phyloP scores from a whole-genome alignment of 2,888 invertebrate species.

The Drosophila peninsularis region DNA sequence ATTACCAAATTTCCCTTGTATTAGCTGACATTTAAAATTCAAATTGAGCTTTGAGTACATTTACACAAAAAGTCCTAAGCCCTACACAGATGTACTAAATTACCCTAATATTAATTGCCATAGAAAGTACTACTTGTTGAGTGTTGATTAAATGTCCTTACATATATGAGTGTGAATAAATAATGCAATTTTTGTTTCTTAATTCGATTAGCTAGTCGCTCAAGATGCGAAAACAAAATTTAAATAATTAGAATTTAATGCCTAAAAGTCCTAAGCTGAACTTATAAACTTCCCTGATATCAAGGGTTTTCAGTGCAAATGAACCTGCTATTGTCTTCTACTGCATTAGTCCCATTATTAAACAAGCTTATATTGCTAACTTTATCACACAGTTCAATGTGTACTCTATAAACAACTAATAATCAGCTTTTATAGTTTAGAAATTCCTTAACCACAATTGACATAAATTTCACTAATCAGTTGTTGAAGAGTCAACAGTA shows the following conservation, averaged over 20 bases:
- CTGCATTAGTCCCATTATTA: neutral
- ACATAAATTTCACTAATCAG: conserved; percentile 4
- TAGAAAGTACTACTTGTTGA: neutral
- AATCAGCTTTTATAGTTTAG: neutral
- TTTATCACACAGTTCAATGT: neutral
- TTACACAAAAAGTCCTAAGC: neutral
- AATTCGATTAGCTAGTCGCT: neutral
- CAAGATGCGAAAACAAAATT: too few relatives aligned
- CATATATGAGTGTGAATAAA: neutral
- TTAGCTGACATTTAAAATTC: neutral
- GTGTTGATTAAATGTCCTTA: neutral
- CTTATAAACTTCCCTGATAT: neutral
- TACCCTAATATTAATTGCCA: neutral
- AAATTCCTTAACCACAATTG: neutral
- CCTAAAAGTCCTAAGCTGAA: neutral
- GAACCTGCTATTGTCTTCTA: neutral
- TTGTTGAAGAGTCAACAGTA: conserved; percentile 4
- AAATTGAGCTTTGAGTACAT: neutral
- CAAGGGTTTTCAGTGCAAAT: neutral
- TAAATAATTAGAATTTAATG: neutral
- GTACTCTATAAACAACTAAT: neutral
- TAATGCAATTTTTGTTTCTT: neutral
- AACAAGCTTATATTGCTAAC: neutral
- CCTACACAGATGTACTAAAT: neutral
- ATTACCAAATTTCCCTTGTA: neutral